These are phyloP conservation scores for Solea solea DNA, from an alignment of 2,113 vertebrate species.

Conservation along the genomic window DNA sequence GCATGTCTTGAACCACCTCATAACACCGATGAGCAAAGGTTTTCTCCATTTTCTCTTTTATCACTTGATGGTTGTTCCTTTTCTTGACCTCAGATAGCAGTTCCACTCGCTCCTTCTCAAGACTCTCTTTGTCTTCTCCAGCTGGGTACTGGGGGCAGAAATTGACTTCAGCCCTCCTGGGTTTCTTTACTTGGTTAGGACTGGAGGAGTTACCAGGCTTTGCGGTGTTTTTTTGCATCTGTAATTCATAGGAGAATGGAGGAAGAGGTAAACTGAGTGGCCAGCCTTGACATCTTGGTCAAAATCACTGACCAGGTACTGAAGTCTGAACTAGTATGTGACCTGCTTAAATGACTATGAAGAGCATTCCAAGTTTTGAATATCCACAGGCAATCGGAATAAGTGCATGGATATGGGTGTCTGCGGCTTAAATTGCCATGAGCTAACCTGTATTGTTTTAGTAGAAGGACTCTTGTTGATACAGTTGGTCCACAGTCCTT, in stretches of 20 bases:
- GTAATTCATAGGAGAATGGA: not conserved
- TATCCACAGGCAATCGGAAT: not conserved
- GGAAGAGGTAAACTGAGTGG: not conserved
- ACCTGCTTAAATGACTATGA: not conserved
- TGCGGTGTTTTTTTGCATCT: not conserved
- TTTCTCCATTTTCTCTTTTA: too few species aligned
- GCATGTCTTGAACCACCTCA: too few species aligned
- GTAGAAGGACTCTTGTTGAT: not conserved
- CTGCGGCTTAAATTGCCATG: not conserved
- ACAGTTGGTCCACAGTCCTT: not conserved
- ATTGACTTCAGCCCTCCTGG: too few species aligned
- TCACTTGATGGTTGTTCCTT: too few species aligned
- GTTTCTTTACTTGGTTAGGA: too few species aligned
- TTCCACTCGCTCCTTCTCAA: too few species aligned
- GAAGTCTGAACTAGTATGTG: constrained; percentile 8
- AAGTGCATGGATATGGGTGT: not conserved
- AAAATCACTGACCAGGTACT: constrained; percentile 21
- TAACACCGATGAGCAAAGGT: too few species aligned
- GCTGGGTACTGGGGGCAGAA: too few species aligned
- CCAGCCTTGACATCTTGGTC: constrained; percentile 9
- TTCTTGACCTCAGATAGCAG: too few species aligned
- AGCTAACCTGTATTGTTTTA: not conserved
- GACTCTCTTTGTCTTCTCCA: too few species aligned
- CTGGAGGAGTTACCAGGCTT: too few species aligned
- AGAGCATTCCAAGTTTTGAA: constrained; percentile 2